A percentile compares a stretch with the other conserved stretches of the same genome.
Conservation (phyloP, 2,113 vertebrate genomes). For the Corythoichthys haematopterus region DNA sequence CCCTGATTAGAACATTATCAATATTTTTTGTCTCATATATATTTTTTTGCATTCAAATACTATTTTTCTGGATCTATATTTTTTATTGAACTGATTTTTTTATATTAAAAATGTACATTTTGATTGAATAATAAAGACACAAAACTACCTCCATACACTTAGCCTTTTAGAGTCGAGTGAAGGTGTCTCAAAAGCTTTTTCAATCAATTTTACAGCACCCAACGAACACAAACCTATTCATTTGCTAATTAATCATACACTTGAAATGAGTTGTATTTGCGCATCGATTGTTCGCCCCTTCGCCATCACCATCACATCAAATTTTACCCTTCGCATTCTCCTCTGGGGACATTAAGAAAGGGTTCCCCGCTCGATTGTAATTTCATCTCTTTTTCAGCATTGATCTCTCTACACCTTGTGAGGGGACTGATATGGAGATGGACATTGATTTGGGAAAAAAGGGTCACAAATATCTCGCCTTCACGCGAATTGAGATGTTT, state of each 20-base stretch:
- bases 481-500: conserved; percentile 6
- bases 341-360: conserved; percentile 20
- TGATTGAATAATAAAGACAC: too few relatives aligned
- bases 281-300: conserved; percentile 42
- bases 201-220: conserved; percentile 21
- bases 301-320: not conserved
- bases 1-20: too few relatives aligned
- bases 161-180: not conserved
- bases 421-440: conserved; percentile 55
- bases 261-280: conserved; percentile 23
- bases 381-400: conserved; percentile 64
- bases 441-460: conserved; percentile 59
- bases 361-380: conserved; percentile 60
- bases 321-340: conserved; percentile 3
- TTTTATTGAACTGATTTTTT: too few relatives aligned
- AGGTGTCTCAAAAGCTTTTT: not conserved
- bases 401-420: conserved; percentile 46
- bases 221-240: conserved; percentile 48
- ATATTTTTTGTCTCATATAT: too few relatives aligned
- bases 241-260: conserved; percentile 61
- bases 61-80: too few relatives aligned
- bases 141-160: not conserved
- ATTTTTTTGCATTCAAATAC: too few relatives aligned
- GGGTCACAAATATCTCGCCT: conserved; percentile 10
- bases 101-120: too few relatives aligned